Base-by-base conservation (phyloP, 2,888 invertebrate species). In the Luffia ferchaultella region DNA sequence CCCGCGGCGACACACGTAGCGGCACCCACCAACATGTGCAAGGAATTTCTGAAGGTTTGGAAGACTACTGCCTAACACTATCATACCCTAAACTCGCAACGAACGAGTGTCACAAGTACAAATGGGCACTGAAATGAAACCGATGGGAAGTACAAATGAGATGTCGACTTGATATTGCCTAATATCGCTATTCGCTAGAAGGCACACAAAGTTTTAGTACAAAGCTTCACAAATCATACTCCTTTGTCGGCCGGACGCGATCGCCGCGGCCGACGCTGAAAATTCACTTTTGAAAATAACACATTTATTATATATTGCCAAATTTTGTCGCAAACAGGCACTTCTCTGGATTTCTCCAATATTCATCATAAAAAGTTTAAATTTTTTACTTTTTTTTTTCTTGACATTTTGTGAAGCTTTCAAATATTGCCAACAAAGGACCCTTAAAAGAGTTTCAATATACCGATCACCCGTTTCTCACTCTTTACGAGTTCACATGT, bases 271-370 rank as follows among this genome's bases (percentile, higher is more conserved):
- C 55, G 49, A 54, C 57, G 58, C 59, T 55, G 55, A 56, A 49
- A 50, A 52, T 41, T 52, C 49, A 55, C 56, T 30, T 30, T 30
- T 30, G 30, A 30, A 30, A 30, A 30, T 30, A 30, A 30, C 5
- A 30, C 30, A 30, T 30, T n/a, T n/a, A 30, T 3, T 30, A 30
- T 30, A 30, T 30, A 30, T 30, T 30, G 30, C 30, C 82, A 82
- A 78, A 73, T 73, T n/a, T 74, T 73, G 78, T 82, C 76, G 76
- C 80, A 79, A 16, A 80, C 79, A 82, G 82, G 82, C 82, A 82
- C 82, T 82, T 82, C 62, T 77, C 79, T 80, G 80, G 82, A 82
- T 80, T 79, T 68, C 82, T 82, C 82, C 82, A 80, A 80, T 82
- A 80, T 76, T 79, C 76, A 75, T 78, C 76, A 75, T 80, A 78